Base-by-base conservation (phyloP, 2,888 invertebrate genomes). In the Drosophila affinis region DNA sequence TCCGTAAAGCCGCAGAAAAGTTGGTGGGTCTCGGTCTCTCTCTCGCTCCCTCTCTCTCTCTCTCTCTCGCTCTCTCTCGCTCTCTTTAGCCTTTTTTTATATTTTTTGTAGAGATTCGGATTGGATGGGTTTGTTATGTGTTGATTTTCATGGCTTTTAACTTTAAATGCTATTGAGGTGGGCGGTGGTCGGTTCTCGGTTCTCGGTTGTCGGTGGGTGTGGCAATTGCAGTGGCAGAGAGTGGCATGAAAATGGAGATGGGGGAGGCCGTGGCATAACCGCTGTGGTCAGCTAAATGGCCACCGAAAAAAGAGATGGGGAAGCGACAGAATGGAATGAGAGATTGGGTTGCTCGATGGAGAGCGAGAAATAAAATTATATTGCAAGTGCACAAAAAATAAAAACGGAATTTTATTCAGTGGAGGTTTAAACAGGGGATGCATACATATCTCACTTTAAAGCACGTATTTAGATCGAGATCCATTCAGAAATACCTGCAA, bases 261-360 rank as follows among this genome's bases (percentile, higher is more conserved):
- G 18, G 9, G 34, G 24, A 27, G 32, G 27, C 18, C 17, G 17
- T 12, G 27, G 17, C 17, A 62, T 60, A 70, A 69, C 48, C 52
- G 51, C 60, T 75, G 79, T 34, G 88, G 82, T 87, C 72, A 59
- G 68, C 72, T 75, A 81, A 87, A 81, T 85, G 63, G 64, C 68
- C 69, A 62, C 68, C 54, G 39, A 69, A 78, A 79, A 81, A 61
- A 39, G 12, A 2, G 14, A 34, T 47, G 12, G 24, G 39, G 24
- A 32, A 48, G 17, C 53, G 44, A n/a, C 21, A 18, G 14, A 18
- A 34, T 39, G 39, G 7, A 39, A 39, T 39, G 39, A 39, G 39
- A 39, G 39, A 39, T 39, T 39, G 39, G 39, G n/a, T 14, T 39
- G 39, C 39, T n/a, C 39, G 39, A 39, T 39, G 39, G 18, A 29